Base-by-base conservation (phyloP, 2,888 invertebrate species). In the Andrena bicolor region DNA sequence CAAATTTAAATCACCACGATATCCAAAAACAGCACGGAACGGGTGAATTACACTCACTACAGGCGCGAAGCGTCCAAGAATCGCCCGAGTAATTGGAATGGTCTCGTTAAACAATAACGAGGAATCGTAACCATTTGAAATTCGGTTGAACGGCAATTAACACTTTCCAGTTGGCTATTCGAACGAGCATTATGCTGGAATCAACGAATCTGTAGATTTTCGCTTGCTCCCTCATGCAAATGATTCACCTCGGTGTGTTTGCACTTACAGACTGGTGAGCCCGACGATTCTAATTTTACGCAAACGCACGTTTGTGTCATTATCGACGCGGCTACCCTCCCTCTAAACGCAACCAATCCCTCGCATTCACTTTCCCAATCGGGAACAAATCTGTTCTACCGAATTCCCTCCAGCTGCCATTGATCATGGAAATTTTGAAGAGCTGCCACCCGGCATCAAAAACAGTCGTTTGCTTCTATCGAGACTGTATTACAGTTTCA, bases 191-290 rank as follows among this genome's bases (percentile, higher is more conserved):
- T 71, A 71, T 72, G 35, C 56, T 16, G 51, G 72, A 35, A 64
- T 60, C 51, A 60, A 70, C 35, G 74, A 65, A 83, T 76, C 71
- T 60, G 56, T 70, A 72, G 84, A 80, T 86, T 88, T 85, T 87
- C 80, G 73, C 82, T 75, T 78, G 83, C 60, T 85, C 78, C 68
- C 83, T 86, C 86, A 83, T 87, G 88, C 87, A 77, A 83, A 87
- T 90, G 88, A 89, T 89, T 88, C 88, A 81, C 84, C 80, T 80
- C 85, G 84, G 82, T 85, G 88, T 89, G 88, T 90, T 91, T 91
- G 87, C 83, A 80, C 78, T 88, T 75, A 79, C 86, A 81, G 65
- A 69, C 76, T 71, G 73, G 74, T 76, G 80, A 71, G 58, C 72
- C 60, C 68, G 49, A 76, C 76, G 78, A 86, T 88, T 79, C 88